These are phyloP conservation scores for Graptemys geographica DNA, from an alignment of 2,797 vertebrate genomes.

Conservation along the genomic window DNA sequence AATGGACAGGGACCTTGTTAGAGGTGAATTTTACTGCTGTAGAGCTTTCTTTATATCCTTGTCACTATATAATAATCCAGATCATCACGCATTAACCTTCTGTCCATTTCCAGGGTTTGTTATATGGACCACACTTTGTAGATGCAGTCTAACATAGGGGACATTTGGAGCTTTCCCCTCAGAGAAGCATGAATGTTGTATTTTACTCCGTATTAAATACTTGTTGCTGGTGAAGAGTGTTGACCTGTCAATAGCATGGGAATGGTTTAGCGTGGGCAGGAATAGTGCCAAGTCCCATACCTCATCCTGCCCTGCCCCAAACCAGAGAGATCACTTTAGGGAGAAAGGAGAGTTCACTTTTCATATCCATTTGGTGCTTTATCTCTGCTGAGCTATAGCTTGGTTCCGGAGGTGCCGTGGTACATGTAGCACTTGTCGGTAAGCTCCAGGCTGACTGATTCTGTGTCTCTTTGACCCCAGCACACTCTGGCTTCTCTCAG, in stretches of 20 bases:
- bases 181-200: background rate
- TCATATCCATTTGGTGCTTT: no score
- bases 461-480: background rate
- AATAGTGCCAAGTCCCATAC: background rate
- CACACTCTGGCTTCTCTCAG: background rate
- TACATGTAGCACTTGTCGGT: no score
- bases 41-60: background rate
- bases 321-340: background rate
- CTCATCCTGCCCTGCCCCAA: background rate
- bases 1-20: background rate
- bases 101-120: background rate
- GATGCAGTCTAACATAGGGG: background rate
- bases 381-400: no score
- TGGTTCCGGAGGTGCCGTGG: no score
- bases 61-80: background rate
- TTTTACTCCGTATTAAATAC: accelerated
- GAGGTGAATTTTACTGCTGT: background rate
- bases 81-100: background rate
- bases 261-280: accelerated
- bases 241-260: accelerated
- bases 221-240: background rate
- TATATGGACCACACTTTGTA: background rate
- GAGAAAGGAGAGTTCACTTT: no score
- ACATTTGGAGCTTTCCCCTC: background rate
- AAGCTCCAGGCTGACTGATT: background rate